Percentiles rank a stretch among this genome's conserved stretches.
Conservation (phyloP, 2,113 vertebrate genomes). For the Alligator mississippiensis region DNA sequence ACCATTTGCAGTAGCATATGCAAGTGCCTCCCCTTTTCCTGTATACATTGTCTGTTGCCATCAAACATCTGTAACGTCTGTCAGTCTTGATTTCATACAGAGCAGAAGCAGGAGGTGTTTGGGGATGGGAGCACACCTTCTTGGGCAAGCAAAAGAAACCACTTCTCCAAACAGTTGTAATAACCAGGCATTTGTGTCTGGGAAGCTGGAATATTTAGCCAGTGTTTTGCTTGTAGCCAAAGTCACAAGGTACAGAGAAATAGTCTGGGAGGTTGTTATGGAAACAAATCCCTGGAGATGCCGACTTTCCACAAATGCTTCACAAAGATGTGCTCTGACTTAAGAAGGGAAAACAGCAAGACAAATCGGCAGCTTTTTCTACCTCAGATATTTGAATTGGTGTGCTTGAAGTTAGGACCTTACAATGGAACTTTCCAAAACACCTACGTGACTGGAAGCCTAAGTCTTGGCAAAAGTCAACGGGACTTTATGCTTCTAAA, state of each 20-base stretch:
- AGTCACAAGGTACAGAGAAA: conserved; percentile 75
- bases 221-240: conserved; percentile 57
- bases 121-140: neutral
- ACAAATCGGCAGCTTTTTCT: neutral
- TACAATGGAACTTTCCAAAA: neutral
- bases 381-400: neutral
- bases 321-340: conserved; percentile 76
- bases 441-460: neutral
- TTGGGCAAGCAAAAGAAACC: neutral
- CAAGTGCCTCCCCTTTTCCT: neutral
- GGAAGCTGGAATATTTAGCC: conserved; percentile 33
- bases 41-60: neutral
- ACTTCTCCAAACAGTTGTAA: neutral
- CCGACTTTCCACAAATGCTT: conserved; percentile 41
- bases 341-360: conserved; percentile 49
- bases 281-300: conserved; percentile 84
- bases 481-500: rapidly evolving
- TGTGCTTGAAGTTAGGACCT: neutral
- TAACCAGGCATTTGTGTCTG: neutral
- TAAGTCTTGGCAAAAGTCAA: neutral
- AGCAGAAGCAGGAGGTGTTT: neutral
- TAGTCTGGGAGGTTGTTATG: conserved; percentile 90
- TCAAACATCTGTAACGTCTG: neutral
- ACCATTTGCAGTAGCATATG: neutral
- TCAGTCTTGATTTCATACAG: neutral